Percentiles rank a stretch among this genome's conserved stretches.
phyloP scores from a whole-genome alignment of 2,113 vertebrate genomes.

The Callocephalon fimbriatum region DNA sequence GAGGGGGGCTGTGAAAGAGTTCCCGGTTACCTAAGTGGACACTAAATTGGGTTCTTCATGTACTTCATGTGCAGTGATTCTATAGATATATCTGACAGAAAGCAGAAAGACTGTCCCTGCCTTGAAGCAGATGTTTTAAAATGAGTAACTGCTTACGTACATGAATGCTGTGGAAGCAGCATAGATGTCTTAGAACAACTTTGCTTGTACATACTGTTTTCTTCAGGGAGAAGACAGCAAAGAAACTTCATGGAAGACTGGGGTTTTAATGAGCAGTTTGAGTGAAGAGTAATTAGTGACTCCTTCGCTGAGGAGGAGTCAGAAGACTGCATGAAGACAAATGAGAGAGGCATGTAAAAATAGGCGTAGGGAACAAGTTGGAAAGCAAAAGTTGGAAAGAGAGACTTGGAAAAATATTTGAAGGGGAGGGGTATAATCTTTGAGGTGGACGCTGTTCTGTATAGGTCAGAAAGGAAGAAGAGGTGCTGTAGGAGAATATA shows the following conservation, averaged over 20 bases:
- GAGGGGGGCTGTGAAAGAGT: background rate
- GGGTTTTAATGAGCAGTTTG: background rate
- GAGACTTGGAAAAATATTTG: background rate
- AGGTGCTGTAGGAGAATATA: background rate
- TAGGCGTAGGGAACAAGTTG: background rate
- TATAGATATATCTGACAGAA: background rate
- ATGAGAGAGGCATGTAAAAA: background rate
- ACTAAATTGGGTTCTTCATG: background rate
- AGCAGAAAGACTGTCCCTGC: background rate
- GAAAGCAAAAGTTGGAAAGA: background rate
- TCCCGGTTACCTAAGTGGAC: background rate
- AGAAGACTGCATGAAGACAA: background rate
- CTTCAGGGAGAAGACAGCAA: background rate
- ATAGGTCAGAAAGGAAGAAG: background rate
- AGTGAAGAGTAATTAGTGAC: background rate
- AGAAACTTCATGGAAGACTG: background rate
- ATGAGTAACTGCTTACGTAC: background rate
- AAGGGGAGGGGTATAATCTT: background rate
- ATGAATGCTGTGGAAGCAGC: background rate
- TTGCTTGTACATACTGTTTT: background rate
- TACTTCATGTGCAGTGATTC: background rate
- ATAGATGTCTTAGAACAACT: background rate
- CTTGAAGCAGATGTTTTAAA: background rate
- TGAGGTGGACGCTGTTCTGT: background rate
- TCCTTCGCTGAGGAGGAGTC: background rate